These are phyloP conservation scores for Pomatostomus ruficeps DNA, from an alignment of 2,113 vertebrate genomes.

Conservation along the genomic window DNA sequence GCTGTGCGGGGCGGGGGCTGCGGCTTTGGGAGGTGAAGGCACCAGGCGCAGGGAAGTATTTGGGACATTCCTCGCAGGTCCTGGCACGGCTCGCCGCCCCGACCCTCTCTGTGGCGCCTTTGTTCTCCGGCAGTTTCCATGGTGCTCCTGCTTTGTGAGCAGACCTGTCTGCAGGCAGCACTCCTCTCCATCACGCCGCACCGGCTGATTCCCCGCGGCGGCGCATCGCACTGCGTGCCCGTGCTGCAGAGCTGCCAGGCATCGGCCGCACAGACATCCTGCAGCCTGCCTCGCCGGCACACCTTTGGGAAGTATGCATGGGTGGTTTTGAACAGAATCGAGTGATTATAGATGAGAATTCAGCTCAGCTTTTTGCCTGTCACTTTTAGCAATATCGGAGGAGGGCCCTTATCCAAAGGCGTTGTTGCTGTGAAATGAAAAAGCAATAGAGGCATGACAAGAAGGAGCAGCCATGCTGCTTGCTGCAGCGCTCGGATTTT, in stretches of 20 bases:
- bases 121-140: constrained; percentile 36
- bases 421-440: background rate
- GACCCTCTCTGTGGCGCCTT: background rate
- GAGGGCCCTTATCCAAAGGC: background rate
- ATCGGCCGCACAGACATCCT: background rate
- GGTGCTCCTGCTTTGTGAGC: background rate
- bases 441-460: background rate
- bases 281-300: background rate
- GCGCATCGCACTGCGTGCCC: background rate
- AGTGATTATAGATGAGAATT: background rate
- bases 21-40: fast-evolving
- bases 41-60: background rate
- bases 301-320: fast-evolving
- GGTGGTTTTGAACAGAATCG: background rate
- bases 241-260: background rate
- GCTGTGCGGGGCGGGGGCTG: fast-evolving
- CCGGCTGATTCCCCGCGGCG: background rate
- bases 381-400: fast-evolving
- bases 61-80: background rate
- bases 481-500: background rate
- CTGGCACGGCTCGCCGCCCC: background rate
- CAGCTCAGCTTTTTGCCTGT: background rate
- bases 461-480: background rate
- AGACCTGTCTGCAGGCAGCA: background rate
- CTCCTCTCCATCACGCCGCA: background rate